Evolutionary conservation across 2,888 invertebrate genomes (phyloP).

Genomic region (Chydorus sphaericus): DNA sequence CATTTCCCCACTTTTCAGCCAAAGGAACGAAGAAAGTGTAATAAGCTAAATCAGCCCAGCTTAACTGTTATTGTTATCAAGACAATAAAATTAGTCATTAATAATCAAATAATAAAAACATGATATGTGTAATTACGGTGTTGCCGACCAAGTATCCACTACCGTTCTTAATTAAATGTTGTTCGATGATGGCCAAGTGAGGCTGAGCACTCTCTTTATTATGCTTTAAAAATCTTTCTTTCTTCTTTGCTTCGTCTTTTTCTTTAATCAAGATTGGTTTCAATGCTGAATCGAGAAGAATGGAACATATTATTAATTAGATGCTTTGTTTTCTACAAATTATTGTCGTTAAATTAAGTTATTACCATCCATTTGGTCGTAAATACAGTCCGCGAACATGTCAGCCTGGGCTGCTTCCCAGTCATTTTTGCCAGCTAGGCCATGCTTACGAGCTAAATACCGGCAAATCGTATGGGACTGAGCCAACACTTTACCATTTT

Average conservation of each 20-base stretch:
- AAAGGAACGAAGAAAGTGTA: conserved; percentile 35
- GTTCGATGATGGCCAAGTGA: conserved; percentile 39
- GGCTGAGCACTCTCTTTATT: conserved; percentile 40
- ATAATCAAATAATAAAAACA: too few species aligned
- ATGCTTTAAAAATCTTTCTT: conserved; percentile 37
- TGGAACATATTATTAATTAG: too few species aligned
- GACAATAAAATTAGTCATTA: background rate
- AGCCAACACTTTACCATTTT: conserved; percentile 1
- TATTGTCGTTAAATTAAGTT: too few species aligned
- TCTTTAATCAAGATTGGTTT: background rate
- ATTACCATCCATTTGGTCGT: background rate
- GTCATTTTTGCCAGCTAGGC: conserved; percentile 10
- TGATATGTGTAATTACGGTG: conserved; percentile 35
- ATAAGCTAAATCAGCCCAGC: conserved; percentile 44
- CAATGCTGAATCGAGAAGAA: background rate
- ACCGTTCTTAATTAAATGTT: conserved; percentile 37
- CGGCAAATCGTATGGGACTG: conserved; percentile 16
- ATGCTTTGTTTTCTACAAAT: background rate
- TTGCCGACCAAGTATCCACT: conserved; percentile 38
- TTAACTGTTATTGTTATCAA: conserved; percentile 32
- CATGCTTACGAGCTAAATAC: conserved; percentile 16
- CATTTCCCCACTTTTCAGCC: conserved; percentile 38
- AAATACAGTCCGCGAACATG: conserved; percentile 15
- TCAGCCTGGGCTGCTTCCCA: conserved; percentile 16
- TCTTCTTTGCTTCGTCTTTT: conserved; percentile 29